These are phyloP conservation scores for Leptonema lineaticorne DNA, from an alignment of 1,140 invertebrate genomes.

Conservation along the genomic window DNA sequence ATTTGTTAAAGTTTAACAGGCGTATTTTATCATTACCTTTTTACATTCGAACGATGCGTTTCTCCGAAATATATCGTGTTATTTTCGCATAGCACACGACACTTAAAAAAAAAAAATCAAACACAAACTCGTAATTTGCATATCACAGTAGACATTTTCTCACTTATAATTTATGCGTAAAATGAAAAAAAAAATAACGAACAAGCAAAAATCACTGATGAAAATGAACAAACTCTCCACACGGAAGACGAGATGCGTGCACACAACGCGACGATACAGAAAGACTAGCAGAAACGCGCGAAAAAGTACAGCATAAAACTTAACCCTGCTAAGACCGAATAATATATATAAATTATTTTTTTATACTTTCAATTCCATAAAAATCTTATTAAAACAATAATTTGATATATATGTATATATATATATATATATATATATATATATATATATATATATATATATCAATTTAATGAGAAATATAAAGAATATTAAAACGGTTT, in stretches of 20 bases:
- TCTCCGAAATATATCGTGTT: neutral
- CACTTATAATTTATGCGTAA: no score
- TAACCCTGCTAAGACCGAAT: neutral
- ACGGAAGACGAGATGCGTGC: neutral
- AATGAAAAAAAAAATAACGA: no score
- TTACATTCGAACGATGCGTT: neutral
- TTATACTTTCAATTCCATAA: neutral
- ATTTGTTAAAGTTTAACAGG: neutral
- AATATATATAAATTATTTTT: neutral
- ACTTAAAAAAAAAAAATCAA: neutral
- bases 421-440: no score
- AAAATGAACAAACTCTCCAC: neutral
- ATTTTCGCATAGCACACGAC: neutral
- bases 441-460: no score
- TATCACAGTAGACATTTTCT: neutral
- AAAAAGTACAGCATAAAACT: neutral
- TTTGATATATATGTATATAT: no score
- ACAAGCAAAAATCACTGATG: neutral
- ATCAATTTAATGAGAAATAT: no score
- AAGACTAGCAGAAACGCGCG: conserved; percentile 11
- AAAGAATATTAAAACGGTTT: no score
- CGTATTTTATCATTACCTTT: neutral
- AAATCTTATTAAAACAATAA: neutral
- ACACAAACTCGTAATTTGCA: neutral
- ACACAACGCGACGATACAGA: neutral